Base-by-base conservation (phyloP, 2,113 vertebrate species). In the Platycercus adscitus region DNA sequence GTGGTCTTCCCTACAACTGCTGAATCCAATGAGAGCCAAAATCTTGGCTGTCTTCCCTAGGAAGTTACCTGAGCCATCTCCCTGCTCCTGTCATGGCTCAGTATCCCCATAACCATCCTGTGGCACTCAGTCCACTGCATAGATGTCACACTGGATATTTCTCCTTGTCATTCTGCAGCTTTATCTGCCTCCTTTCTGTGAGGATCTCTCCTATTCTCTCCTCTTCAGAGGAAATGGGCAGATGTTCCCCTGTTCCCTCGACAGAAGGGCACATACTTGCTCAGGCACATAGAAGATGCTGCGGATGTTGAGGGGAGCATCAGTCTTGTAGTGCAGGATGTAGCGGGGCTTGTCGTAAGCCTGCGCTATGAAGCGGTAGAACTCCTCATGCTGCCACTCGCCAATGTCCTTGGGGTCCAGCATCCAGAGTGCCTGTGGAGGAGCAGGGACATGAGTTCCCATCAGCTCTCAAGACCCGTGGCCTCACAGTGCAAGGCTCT, bases 241-340 rank as follows among this genome's bases (percentile, higher is more conserved):
- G 46, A 29, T 14, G 44, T 37, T 29, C 71, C 46, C 6, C 13
- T 6, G 3, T 14, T 44, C 46, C 61, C 60, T 15, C 46, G 11
- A 6, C 66, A 84, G 88, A 58, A 61, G 20, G 24, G 33, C 71
- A 71, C 86, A 33, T 95, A 99, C 99, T 81, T 94, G 86, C 5
- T 99, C 99, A 0, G 99, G 99, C 66, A 99, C 99, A 0, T 99
- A 99, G 97, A 99, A 99, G 97, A 99, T 98, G 96, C 99, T 99
- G 52, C 99, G 98, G 97, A 99, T 99, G 97, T 99, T 99, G 97
- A 99, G 98, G 1, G 99, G 99, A 5, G 99, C 99, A 0, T 99
- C 99, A 0, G 99, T 97, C 63, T 98, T 98, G 97, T 99, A 99
- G 96, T 99, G 99, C 91, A 99, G 98, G 13, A 97, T 81, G 81